Base-by-base conservation (phyloP, 2,113 vertebrate species). In the Accipiter cooperii region DNA sequence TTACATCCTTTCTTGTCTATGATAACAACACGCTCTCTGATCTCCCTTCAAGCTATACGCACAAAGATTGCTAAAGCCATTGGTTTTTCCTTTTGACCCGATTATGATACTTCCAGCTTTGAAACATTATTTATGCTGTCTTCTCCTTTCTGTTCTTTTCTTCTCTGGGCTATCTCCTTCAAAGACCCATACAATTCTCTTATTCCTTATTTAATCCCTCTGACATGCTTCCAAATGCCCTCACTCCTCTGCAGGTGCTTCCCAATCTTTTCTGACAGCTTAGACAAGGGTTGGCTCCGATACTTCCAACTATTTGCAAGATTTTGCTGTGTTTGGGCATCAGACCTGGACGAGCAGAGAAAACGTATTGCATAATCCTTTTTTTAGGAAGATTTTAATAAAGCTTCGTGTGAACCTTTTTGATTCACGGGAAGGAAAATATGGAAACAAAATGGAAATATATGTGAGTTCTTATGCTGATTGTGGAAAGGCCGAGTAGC, bases 51-150 rank as follows among this genome's bases (percentile, higher is more conserved):
- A 78, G 73, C 63, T 78, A 19, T 63, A 79, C 1, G 3, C 28
- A 68, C 38, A 55, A 29, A 68, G 36, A 84, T 86, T 71, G 36
- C 58, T 84, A 89, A 96, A 92, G 14, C 34, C 66, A 51, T 77
- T 10, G 52, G 44, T 71, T 78, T 90, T 55, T 4, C 57, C 22
- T 74, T 87, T 88, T 87, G 90, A 74, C 93, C 83, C 13, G 79
- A 93, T 87, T 77, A 75, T 85, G 66, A 93, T 36, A 61, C 44
- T 94, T 73, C 16, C 38, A 85, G 68, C 58, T 95, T 80, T 91
- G 60, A 94, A 93, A 92, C 21, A 58, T 88, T 87, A 93, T 89
- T 93, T 94, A 82, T 90, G 47, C 89, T 90, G 64, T 80, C 58
- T 76, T 92, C 47, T 85, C 38, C 47, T 86, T 60, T 96, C 60